These are phyloP conservation scores for Xiphorhynchus erythropygius DNA, from an alignment of 2,797 vertebrate genomes.

Conservation along the genomic window DNA sequence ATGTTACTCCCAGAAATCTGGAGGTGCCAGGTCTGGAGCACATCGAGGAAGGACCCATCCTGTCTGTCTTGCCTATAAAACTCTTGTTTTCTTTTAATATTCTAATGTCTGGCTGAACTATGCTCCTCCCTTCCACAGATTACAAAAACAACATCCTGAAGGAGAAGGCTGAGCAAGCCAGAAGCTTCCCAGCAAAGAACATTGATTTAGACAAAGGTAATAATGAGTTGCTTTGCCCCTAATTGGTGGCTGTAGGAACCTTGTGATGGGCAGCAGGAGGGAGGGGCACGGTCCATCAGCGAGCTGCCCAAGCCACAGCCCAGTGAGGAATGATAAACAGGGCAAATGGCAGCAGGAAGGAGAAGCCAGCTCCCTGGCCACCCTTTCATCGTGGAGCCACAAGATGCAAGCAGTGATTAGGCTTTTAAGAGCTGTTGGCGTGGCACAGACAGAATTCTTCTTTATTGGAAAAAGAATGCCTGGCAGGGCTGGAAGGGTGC, in stretches of 20 bases:
- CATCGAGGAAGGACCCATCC: neutral
- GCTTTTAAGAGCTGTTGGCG: neutral
- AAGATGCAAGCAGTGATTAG: slow-evolving; percentile 46
- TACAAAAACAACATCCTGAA: slow-evolving; percentile 98
- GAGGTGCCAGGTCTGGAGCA: neutral
- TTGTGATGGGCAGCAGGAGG: neutral
- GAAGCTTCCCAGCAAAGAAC: slow-evolving; percentile 81
- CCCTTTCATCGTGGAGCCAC: slow-evolving; percentile 47
- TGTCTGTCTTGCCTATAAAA: neutral
- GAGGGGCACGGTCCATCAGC: neutral
- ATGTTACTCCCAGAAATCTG: neutral
- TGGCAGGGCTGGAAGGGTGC: neutral
- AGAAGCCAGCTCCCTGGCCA: neutral
- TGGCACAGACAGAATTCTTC: neutral
- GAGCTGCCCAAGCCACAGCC: slow-evolving; percentile 2
- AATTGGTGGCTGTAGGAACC: slow-evolving; percentile 26
- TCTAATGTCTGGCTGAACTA: neutral
- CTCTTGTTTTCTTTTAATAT: neutral
- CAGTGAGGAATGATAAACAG: neutral
- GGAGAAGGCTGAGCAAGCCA: slow-evolving; percentile 84
- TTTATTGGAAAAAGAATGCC: neutral
- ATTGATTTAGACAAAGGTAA: slow-evolving; percentile 93
- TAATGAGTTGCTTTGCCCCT: neutral
- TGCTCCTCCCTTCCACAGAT: slow-evolving; percentile 76
- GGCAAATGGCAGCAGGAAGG: slow-evolving; percentile 5